Percentiles rank a stretch among this genome's conserved stretches.
These are phyloP conservation scores for Mola mola DNA, from an alignment of 2,113 vertebrate species.

Conservation along the genomic window DNA sequence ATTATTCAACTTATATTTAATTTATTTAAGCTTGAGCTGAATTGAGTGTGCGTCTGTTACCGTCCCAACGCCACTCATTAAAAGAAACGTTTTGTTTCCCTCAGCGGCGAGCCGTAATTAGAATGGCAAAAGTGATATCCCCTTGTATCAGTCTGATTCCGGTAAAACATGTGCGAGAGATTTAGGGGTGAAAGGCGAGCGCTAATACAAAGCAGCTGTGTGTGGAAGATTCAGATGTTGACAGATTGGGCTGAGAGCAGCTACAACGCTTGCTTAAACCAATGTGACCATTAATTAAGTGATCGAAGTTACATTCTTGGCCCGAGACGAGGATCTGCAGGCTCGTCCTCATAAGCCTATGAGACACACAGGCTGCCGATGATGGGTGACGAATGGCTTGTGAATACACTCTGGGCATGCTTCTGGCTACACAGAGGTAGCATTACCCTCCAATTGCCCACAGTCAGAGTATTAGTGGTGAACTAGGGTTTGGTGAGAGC, in stretches of 20 bases:
- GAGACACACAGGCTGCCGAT: constrained; percentile 51
- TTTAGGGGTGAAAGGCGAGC: constrained; percentile 74
- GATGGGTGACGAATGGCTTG: constrained; percentile 55
- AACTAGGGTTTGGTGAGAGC: constrained; percentile 35
- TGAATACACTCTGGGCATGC: constrained; percentile 48
- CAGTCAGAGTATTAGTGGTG: constrained; percentile 18
- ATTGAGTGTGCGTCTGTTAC: constrained; percentile 42
- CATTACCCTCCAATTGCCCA: constrained; percentile 18
- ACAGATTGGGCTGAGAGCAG: constrained; percentile 64
- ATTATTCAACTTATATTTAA: constrained; percentile 56
- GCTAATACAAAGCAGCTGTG: constrained; percentile 81
- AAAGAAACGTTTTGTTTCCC: constrained; percentile 69
- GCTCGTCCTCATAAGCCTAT: constrained; percentile 43
- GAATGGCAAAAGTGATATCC: constrained; percentile 81
- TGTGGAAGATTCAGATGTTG: constrained; percentile 68
- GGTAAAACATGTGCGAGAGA: constrained; percentile 81
- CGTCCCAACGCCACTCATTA: constrained; percentile 73
- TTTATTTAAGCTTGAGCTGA: constrained; percentile 52
- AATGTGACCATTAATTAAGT: constrained; percentile 71
- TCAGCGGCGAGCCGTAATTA: constrained; percentile 76
- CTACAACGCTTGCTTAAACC: constrained; percentile 67
- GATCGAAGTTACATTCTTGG: constrained; percentile 72
- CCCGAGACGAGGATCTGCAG: constrained; percentile 25
- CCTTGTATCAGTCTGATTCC: constrained; percentile 80
- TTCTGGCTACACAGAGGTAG: constrained; percentile 13